Evolutionary conservation across 2,888 invertebrate species (phyloP).

Genomic region (Eubasilissa splendida): DNA sequence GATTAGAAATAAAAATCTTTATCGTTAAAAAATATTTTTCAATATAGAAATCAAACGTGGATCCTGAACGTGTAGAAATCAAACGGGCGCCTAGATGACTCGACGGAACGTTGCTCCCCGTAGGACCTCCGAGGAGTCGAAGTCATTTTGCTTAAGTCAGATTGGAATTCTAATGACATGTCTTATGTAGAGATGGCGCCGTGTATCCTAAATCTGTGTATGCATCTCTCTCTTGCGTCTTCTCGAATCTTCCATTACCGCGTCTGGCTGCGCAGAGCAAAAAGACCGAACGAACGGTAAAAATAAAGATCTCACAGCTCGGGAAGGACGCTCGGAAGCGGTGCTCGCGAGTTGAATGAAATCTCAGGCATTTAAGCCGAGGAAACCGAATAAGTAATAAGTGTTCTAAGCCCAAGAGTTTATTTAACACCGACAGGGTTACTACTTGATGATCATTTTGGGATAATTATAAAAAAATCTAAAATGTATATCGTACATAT

Average conservation of each 20-base stretch:
- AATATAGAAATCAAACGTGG: too few relatives aligned
- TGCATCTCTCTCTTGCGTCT: constrained; percentile 7
- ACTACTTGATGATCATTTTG: background rate
- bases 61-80: too few relatives aligned
- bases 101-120: background rate
- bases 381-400: constrained; percentile 41
- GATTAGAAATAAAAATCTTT: too few relatives aligned
- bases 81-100: too few relatives aligned
- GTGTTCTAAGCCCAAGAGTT: constrained; percentile 37
- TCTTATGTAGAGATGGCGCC: constrained; percentile 26
- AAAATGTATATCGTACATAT: too few relatives aligned
- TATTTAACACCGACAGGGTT: constrained; percentile 9
- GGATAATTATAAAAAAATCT: too few relatives aligned
- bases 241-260: background rate
- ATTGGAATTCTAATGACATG: constrained; percentile 36
- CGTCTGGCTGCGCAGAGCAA: constrained; percentile 12
- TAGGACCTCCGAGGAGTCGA: constrained; percentile 2
- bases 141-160: constrained; percentile 21
- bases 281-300: background rate
- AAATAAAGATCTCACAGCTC: background rate
- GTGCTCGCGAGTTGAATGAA: constrained; percentile 18
- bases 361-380: constrained; percentile 15
- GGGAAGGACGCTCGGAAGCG: background rate
- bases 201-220: constrained; percentile 15
- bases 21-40: too few relatives aligned